Evolutionary conservation across 2,797 vertebrate genomes (phyloP).

Genomic region (Oryzias sinensis): DNA sequence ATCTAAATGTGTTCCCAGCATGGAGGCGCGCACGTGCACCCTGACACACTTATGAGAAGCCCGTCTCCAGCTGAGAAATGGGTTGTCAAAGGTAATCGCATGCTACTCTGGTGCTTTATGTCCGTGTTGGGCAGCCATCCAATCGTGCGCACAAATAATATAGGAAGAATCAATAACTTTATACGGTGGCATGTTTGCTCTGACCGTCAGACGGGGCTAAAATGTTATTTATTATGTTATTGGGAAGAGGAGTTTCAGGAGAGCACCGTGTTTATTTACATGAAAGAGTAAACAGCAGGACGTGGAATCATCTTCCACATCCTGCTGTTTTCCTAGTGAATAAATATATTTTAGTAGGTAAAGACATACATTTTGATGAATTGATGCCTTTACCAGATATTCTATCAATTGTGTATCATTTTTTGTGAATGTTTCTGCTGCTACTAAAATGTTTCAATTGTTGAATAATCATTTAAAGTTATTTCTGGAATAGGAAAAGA

Average conservation of each 20-base stretch:
- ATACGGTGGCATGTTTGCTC: background rate
- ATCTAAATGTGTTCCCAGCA: constrained; percentile 48
- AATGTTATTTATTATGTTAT: background rate
- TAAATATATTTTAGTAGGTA: no score
- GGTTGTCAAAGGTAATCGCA: constrained; percentile 42
- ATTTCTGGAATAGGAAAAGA: no score
- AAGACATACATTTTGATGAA: no score
- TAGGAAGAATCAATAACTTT: constrained; percentile 17
- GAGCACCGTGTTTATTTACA: background rate
- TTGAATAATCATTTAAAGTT: no score
- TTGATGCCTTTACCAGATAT: no score
- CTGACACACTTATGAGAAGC: constrained; percentile 15
- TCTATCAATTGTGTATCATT: no score
- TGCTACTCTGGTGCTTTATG: constrained; percentile 29
- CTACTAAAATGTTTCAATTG: no score
- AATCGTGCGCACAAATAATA: constrained; percentile 8
- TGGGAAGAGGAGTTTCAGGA: background rate
- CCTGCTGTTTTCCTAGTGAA: no score
- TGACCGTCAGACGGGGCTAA: constrained; percentile 6
- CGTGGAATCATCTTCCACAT: no score
- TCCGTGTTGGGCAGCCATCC: constrained; percentile 16
- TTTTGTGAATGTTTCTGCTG: no score
- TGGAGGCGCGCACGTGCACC: constrained; percentile 16
- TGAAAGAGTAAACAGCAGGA: no score
- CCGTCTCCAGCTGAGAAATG: constrained; percentile 44